Evolutionary conservation across 1,140 invertebrate species (phyloP), one percentile per base, ranked within the genome.

Genomic region (Trissolcus basalis): DNA sequence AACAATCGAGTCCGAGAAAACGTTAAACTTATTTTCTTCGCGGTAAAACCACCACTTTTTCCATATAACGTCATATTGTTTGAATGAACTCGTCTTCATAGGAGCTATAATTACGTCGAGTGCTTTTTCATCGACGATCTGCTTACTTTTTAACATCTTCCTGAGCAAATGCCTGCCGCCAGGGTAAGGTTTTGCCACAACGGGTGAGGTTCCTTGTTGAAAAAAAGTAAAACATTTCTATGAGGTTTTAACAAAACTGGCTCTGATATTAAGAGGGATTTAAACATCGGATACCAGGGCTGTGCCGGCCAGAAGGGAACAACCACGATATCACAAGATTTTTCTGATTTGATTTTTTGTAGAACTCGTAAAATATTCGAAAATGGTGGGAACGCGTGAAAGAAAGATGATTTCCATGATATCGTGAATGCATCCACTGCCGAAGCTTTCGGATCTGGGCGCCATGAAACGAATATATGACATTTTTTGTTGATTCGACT

Each of bases 91-190:
- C 3, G 3, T 5, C 13, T 13, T 33, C 33, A 50, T 33, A 0
- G 27, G 33, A 0, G 48, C 48, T 33, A 50, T 19, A 9, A 50
- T 50, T n/a, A 50, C 11, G n/a, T 50, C 48, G 0, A 10, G 1
- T 12, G 27, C 12, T 50, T 16, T 50, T 6, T 1, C 2, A 2
- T 50, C 48, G 4, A 19, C 27, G 5, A 50, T 19, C 3, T 50
- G 12, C 33, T 50, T 50, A 5, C 4, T 32, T 50, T 33, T 32
- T 33, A 50, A 12, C 4, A n/a, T 50, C n/a, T 11, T 1, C 0
- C 48, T 50, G 27, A 50, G 48, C 14, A 47, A 15, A 47, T 47
- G 4, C 45, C 45, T 15, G 14, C 45, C 45, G 15, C 45, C 45
- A 47, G 45, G 45, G 15, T 47, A 47, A 47, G 45, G 9, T 19